Evolutionary conservation across 2,113 vertebrate genomes (phyloP).

Genomic region (Phocoena phocoena): DNA sequence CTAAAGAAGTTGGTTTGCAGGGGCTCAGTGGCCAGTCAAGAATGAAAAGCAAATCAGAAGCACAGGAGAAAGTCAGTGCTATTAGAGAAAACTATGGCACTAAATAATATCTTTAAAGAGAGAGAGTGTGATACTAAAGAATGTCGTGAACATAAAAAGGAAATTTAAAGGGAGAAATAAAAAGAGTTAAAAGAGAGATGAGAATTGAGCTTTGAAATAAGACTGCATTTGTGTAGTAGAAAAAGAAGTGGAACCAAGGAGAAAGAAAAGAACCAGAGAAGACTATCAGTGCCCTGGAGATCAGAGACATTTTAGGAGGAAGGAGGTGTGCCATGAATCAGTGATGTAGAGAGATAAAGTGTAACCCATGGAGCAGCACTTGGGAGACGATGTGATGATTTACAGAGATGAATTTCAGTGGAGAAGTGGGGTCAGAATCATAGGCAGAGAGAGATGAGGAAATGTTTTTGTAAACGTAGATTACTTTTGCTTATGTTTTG

Average conservation of each 20-base stretch:
- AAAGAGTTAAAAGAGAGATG: neutral
- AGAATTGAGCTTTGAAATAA: neutral
- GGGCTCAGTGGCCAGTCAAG: neutral
- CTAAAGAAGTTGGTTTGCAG: neutral
- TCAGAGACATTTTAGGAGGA: neutral
- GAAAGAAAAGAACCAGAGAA: neutral
- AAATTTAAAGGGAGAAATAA: neutral
- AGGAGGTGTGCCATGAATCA: neutral
- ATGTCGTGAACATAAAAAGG: neutral
- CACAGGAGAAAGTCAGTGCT: neutral
- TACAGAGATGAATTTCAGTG: neutral
- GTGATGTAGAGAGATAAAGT: neutral
- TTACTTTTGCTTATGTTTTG: too few relatives aligned
- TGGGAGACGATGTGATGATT: neutral
- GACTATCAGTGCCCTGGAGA: neutral
- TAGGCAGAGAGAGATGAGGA: too few relatives aligned
- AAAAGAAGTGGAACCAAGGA: neutral
- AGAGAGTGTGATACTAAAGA: neutral
- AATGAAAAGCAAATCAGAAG: neutral
- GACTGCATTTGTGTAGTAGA: neutral
- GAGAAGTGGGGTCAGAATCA: neutral
- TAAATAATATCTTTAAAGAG: neutral
- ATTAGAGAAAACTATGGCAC: neutral
- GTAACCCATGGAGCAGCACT: neutral
- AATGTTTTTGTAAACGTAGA: too few relatives aligned